A percentile compares a stretch with the other conserved stretches of the same genome.
phyloP scores from a whole-genome alignment of 2,113 vertebrate species.

The Tachuris rubrigastra region DNA sequence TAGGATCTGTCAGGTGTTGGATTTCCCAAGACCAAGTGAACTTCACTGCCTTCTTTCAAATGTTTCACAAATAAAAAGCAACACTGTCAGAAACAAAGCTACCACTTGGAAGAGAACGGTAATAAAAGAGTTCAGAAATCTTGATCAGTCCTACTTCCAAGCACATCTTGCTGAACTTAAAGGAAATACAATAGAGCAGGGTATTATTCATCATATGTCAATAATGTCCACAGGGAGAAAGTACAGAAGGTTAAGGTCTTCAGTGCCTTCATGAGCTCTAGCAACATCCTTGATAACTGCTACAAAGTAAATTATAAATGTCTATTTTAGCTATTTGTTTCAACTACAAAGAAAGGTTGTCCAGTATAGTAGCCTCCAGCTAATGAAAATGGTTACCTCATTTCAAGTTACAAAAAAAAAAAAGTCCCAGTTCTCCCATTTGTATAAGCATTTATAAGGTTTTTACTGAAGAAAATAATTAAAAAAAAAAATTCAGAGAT shows the following conservation, averaged over 20 bases:
- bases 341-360: conserved; percentile 12
- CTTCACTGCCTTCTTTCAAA: conserved; percentile 8
- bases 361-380: conserved; percentile 32
- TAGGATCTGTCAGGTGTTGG: background rate
- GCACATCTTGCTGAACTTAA: conserved; percentile 7
- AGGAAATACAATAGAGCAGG: background rate
- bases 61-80: background rate
- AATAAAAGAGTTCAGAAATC: background rate
- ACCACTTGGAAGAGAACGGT: background rate
- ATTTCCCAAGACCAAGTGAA: conserved; percentile 10
- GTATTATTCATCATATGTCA: background rate
- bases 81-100: background rate
- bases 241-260: background rate
- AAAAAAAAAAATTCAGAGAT: conserved; percentile 39
- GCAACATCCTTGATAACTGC: conserved; percentile 55
- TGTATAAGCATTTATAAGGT: background rate
- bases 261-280: conserved; percentile 57
- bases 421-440: background rate
- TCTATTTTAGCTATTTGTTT: background rate
- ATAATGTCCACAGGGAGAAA: background rate
- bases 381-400: background rate
- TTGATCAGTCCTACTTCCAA: background rate
- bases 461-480: conserved; percentile 53
- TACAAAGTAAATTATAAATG: background rate
- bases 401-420: conserved; percentile 14